A percentile compares a stretch with the other conserved stretches of the same genome.
Conservation (phyloP, 2,888 invertebrate species). For the Dynastes tityus region DNA sequence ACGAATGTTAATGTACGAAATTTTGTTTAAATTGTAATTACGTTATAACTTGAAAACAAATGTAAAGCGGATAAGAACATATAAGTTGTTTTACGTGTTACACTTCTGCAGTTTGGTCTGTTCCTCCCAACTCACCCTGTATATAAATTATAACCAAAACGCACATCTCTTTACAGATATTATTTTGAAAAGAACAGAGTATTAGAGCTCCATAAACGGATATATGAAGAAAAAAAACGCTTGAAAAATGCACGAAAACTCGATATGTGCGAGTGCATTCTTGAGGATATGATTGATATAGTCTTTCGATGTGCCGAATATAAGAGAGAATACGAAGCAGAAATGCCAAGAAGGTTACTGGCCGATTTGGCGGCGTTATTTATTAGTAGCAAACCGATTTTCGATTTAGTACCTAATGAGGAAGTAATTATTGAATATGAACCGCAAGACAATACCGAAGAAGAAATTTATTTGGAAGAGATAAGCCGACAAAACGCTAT, state of each 20-base stretch:
- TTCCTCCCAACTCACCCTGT: no score
- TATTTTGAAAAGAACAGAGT: constrained; percentile 71
- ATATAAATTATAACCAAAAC: no score
- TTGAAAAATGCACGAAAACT: constrained; percentile 71
- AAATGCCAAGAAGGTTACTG: constrained; percentile 71
- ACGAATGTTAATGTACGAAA: no score
- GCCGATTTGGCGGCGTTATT: constrained; percentile 76
- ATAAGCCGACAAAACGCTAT: constrained; percentile 73
- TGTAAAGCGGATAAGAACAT: no score
- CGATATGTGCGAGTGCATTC: constrained; percentile 72
- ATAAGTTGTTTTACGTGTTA: no score
- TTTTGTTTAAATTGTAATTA: no score
- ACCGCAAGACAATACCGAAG: constrained; percentile 65
- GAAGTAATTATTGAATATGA: constrained; percentile 58
- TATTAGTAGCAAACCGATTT: constrained; percentile 73
- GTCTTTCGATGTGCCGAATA: constrained; percentile 73
- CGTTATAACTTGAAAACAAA: no score
- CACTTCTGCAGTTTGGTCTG: no score
- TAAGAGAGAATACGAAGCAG: constrained; percentile 66
- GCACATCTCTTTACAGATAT: constrained; percentile 55
- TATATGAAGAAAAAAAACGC: constrained; percentile 74
- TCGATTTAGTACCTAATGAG: constrained; percentile 70
- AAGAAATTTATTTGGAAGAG: constrained; percentile 70
- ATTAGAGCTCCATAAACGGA: constrained; percentile 72
- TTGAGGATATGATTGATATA: constrained; percentile 74